phyloP scores from a whole-genome alignment of 1,140 invertebrate genomes.

The Neodiprion pinetum region DNA sequence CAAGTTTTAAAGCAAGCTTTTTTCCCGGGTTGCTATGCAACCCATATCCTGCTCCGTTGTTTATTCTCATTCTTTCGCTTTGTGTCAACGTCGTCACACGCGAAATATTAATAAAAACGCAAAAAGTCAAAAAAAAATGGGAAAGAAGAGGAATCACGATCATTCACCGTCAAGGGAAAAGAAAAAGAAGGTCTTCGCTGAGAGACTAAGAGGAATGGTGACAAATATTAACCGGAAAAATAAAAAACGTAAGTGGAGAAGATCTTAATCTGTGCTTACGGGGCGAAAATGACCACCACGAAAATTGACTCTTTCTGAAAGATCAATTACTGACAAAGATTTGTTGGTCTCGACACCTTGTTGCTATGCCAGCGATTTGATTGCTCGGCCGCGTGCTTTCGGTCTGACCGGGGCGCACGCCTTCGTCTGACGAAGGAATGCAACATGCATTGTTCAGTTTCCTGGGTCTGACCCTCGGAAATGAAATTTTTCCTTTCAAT shows the following conservation, averaged over 20 bases:
- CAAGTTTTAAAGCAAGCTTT: constrained; percentile 17
- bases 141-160: constrained; percentile 11
- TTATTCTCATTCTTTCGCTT: constrained; percentile 23
- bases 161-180: neutral
- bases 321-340: neutral
- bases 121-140: neutral
- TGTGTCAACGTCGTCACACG: constrained; percentile 19
- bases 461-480: too few relatives aligned
- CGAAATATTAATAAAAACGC: neutral
- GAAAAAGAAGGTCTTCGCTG: constrained; percentile 1
- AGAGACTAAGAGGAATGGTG: constrained; percentile 7
- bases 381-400: constrained; percentile 11
- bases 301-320: neutral
- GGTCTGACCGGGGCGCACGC: constrained; percentile 19
- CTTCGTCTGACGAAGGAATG: constrained; percentile 19
- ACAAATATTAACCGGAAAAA: neutral
- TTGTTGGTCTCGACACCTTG: neutral
- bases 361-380: constrained; percentile 10
- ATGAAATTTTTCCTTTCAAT: too few relatives aligned
- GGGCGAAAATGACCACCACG: neutral
- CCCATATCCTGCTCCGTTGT: neutral
- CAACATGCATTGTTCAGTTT: neutral
- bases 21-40: neutral
- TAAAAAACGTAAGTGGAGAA: neutral
- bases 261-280: constrained; percentile 1